Conservation (phyloP, 2,113 vertebrate genomes). For the Planiliza haematocheilus region DNA sequence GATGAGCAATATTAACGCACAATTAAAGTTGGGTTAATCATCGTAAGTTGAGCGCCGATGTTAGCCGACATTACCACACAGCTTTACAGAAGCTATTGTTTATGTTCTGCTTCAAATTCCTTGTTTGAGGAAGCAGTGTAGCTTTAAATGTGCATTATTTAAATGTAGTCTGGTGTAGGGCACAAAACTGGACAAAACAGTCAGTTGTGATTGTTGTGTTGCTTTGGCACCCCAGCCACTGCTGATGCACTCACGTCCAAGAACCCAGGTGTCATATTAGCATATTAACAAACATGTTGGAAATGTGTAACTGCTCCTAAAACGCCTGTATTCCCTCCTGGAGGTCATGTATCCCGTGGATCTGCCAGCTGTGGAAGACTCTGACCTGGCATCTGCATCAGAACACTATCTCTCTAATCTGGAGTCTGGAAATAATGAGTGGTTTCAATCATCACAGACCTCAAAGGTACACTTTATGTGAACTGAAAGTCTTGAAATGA, state of each 20-base stretch:
- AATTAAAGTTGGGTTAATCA: background rate
- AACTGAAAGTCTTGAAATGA: too few relatives aligned
- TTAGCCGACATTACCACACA: background rate
- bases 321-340: background rate
- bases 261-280: background rate
- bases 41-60: background rate
- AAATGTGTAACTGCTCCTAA: accelerated
- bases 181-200: background rate
- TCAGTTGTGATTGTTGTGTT: background rate
- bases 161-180: background rate
- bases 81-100: too few relatives aligned
- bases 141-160: background rate
- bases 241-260: accelerated
- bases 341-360: slow-evolving; percentile 69
- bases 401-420: slow-evolving; percentile 50
- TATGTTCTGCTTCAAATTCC: too few relatives aligned
- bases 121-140: too few relatives aligned
- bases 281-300: background rate
- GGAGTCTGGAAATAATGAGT: slow-evolving; percentile 27
- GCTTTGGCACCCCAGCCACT: accelerated
- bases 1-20: background rate
- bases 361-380: slow-evolving; percentile 51
- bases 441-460: slow-evolving; percentile 25
- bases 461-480: slow-evolving; percentile 44
- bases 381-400: slow-evolving; percentile 35